A percentile compares a stretch with the other conserved stretches of the same genome.
These are phyloP conservation scores for Drosophila tani DNA, from an alignment of 1,140 invertebrate genomes.

Conservation along the genomic window DNA sequence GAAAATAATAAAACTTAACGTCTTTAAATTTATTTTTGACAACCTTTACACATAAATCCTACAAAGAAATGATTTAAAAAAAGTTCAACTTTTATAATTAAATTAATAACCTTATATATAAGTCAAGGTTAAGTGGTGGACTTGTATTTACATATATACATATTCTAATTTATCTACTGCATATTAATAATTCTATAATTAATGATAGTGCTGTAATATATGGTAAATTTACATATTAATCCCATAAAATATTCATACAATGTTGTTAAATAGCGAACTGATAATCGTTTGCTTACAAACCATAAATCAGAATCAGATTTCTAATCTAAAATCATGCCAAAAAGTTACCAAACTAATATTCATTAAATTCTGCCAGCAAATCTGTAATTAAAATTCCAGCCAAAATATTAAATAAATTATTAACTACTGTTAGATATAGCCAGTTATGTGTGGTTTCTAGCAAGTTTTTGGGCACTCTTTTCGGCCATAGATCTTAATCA, in stretches of 20 bases:
- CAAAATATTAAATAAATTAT: background rate
- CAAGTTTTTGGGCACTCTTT: background rate
- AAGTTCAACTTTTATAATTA: background rate
- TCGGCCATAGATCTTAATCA: conserved; percentile 10
- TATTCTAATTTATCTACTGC: background rate
- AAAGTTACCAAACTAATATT: background rate
- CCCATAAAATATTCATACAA: background rate
- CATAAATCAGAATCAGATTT: background rate
- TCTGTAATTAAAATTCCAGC: background rate
- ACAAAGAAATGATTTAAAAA: background rate
- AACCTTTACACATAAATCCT: background rate
- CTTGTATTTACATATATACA: background rate
- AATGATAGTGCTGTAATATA: background rate
- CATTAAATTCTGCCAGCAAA: background rate
- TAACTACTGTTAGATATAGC: too few species aligned
- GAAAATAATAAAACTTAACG: too few species aligned
- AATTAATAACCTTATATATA: background rate
- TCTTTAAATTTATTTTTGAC: background rate
- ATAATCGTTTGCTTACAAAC: background rate
- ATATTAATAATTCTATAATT: background rate
- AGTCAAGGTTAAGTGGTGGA: background rate
- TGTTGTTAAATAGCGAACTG: background rate
- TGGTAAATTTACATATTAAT: conserved; percentile 6
- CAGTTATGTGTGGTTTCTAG: background rate
- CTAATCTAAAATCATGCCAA: background rate